Base-by-base conservation (phyloP, 1,140 invertebrate genomes). In the Panagrolaimus sp. region DNA sequence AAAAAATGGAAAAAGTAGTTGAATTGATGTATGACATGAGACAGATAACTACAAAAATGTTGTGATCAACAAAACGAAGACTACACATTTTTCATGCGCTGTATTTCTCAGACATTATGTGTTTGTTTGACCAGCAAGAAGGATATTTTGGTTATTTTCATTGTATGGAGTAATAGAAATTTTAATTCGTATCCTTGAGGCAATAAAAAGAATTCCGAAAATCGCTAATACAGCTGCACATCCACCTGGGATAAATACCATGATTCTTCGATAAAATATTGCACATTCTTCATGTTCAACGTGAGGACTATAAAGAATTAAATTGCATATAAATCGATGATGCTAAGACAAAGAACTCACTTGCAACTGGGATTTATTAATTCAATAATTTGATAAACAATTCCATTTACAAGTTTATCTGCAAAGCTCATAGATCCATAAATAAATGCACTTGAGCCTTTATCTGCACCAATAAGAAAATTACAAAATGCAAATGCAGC, bases 371-470 rank as follows among this genome's bases (percentile, higher is more conserved):
- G 85, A 75, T 86, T 85, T 16, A 87, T 80, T 57, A 85, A 75
- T 85, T 95, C 91, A 72, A 96, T 91, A 13, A 91, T 70, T 72
- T 91, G 88, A 57, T 95, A 90, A 65, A 89, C 90, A 13, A 91
- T 73, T 11, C 93, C 93, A 85, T 93, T 88, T 1, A 90, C 88
- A 2, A 96, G 81, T 87, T 96, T 97, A 83, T 96, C 93, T 5
- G 89, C 87, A 83, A 96, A 94, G 85, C 92, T 95, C 92, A 96
- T 95, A 27, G 91, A 86, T n/a, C 93, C 93, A 85, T 93, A 96
- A 8, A 96, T 90, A 85, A 96, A 96, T 47, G 93, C 93, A 16
- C 92, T 91, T 74, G 51, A 57, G 8, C 51, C 88, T 92, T 76
- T 91, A 88, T 86, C 87, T 14, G 76, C 83, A 72, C 48, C 65